Evolutionary conservation across 2,113 vertebrate species (phyloP).

Genomic region (Hemicordylus capensis): DNA sequence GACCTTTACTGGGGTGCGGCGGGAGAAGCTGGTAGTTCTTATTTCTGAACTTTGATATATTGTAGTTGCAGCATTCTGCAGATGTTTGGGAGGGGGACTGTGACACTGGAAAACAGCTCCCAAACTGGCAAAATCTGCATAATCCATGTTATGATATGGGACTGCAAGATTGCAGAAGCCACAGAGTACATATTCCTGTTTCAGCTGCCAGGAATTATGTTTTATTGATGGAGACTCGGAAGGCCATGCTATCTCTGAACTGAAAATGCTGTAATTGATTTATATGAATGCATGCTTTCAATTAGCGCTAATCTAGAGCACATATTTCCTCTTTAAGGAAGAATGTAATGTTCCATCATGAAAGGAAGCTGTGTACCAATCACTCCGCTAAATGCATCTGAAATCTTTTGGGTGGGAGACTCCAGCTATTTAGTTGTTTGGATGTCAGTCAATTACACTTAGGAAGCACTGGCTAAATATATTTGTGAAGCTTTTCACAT

Average conservation of each 20-base stretch:
- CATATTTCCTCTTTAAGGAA: conserved; percentile 26
- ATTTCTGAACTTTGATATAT: neutral
- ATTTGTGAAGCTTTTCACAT: conserved; percentile 33
- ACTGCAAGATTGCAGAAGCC: neutral
- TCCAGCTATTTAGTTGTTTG: conserved; percentile 3
- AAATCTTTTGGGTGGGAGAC: conserved; percentile 3
- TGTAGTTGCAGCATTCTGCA: neutral
- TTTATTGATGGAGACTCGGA: conserved; percentile 12
- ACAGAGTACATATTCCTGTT: conserved; percentile 10
- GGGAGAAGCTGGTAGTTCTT: neutral
- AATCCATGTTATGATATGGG: neutral
- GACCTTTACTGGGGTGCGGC: neutral
- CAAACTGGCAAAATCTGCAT: neutral
- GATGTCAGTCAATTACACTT: conserved; percentile 15
- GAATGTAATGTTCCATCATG: conserved; percentile 17
- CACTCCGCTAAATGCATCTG: conserved; percentile 25
- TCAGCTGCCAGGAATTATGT: conserved; percentile 23
- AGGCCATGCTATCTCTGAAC: conserved; percentile 4
- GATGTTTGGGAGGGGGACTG: neutral
- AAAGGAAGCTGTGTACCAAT: conserved; percentile 32
- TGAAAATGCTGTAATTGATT: conserved; percentile 6
- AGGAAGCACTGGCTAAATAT: neutral
- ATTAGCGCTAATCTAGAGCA: neutral
- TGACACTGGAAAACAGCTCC: neutral
- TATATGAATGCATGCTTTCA: conserved; percentile 13